These are phyloP conservation scores for Zele albiditarsus DNA, from an alignment of 2,888 invertebrate genomes.

Conservation along the genomic window DNA sequence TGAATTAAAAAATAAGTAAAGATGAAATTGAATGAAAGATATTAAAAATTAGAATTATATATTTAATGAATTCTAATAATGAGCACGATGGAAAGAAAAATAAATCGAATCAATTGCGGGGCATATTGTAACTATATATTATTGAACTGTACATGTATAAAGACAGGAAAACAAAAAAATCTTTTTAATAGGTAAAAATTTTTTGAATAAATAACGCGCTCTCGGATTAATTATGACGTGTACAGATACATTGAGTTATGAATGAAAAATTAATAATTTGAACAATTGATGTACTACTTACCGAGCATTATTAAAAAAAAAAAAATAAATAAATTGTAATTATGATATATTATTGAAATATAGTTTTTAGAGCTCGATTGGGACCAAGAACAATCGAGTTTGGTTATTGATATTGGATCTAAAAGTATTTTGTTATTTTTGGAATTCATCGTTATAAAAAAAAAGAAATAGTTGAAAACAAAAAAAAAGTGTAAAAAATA, in stretches of 20 bases:
- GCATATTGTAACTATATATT: constrained; percentile 38
- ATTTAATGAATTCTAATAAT: constrained; percentile 54
- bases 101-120: constrained; percentile 44
- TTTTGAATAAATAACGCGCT: constrained; percentile 52
- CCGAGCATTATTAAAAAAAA: constrained; percentile 22
- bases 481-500: neutral
- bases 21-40: constrained; percentile 48
- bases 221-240: constrained; percentile 52
- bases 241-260: constrained; percentile 51
- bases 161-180: constrained; percentile 50
- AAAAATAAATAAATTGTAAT: no score
- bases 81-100: constrained; percentile 33
- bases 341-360: constrained; percentile 30
- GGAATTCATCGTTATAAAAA: constrained; percentile 22
- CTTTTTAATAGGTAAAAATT: constrained; percentile 61
- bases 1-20: constrained; percentile 45
- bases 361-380: constrained; percentile 24
- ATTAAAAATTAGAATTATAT: constrained; percentile 63
- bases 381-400: constrained; percentile 14
- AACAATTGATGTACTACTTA: constrained; percentile 23
- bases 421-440: constrained; percentile 36
- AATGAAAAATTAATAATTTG: neutral
- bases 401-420: constrained; percentile 35
- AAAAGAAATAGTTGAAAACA: constrained; percentile 2
- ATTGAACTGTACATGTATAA: constrained; percentile 58